A percentile compares a stretch with the other conserved stretches of the same genome.
phyloP scores from a whole-genome alignment of 2,113 vertebrate genomes.

The Pseudonaja textilis region DNA sequence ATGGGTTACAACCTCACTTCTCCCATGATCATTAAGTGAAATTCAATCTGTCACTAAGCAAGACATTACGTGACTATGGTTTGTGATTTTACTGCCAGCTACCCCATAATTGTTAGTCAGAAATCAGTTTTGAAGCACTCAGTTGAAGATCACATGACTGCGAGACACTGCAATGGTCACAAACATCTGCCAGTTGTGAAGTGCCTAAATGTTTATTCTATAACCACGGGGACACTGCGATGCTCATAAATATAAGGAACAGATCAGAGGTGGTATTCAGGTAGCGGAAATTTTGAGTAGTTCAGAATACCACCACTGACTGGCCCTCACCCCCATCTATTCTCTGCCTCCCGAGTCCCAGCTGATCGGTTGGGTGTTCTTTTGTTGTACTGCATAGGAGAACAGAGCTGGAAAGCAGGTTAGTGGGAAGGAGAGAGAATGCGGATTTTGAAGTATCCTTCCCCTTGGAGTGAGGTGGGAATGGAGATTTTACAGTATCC shows the following conservation, averaged over 20 bases:
- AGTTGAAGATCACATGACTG: not conserved
- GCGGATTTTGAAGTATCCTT: too few species aligned
- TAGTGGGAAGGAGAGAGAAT: too few species aligned
- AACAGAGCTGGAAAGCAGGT: too few species aligned
- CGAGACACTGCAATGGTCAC: accelerated
- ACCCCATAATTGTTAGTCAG: not conserved
- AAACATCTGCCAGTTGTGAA: not conserved
- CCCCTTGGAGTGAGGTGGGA: too few species aligned
- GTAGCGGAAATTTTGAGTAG: too few species aligned
- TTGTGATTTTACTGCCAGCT: not conserved
- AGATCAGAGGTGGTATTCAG: not conserved
- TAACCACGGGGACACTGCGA: not conserved
- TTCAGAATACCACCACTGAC: too few species aligned
- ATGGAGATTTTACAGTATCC: too few species aligned
- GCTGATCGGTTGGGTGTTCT: too few species aligned
- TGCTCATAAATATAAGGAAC: not conserved
- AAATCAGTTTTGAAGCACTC: not conserved
- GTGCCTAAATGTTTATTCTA: not conserved
- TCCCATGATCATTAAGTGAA: not conserved
- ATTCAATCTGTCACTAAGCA: not conserved
- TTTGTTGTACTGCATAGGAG: too few species aligned
- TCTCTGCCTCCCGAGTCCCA: too few species aligned
- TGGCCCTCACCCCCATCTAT: too few species aligned
- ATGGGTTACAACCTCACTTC: not conserved
- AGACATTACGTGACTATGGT: not conserved